Conservation (phyloP, 2,888 invertebrate genomes). For the Rotaria magnacalcarata region DNA sequence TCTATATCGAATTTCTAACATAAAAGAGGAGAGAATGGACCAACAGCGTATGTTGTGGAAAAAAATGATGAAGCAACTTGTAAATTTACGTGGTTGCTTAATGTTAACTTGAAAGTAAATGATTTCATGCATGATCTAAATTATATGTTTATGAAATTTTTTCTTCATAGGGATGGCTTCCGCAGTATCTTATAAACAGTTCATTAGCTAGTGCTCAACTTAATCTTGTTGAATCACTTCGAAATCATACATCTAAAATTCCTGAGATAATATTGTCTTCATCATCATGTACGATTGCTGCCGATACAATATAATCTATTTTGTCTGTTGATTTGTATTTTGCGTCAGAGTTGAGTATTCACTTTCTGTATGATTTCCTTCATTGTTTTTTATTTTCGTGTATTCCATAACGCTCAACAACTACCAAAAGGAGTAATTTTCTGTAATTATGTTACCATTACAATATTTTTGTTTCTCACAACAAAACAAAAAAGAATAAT, state of each 20-base stretch:
- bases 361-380: neutral
- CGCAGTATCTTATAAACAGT: slow-evolving; percentile 42
- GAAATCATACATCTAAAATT: slow-evolving; percentile 38
- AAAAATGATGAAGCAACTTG: slow-evolving; percentile 20
- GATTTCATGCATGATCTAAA: too few species aligned
- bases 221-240: slow-evolving; percentile 36
- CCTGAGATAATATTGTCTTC: neutral
- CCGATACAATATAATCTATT: neutral
- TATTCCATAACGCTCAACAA: neutral
- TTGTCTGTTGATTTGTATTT: neutral
- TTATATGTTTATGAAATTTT: neutral
- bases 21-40: slow-evolving; percentile 42
- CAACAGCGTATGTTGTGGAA: slow-evolving; percentile 39
- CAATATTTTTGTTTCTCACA: neutral
- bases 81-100: slow-evolving; percentile 42
- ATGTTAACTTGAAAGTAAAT: slow-evolving; percentile 42
- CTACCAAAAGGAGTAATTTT: neutral
- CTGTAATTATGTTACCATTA: neutral
- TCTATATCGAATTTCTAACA: neutral
- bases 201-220: slow-evolving; percentile 36
- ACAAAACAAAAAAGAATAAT: too few species aligned
- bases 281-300: neutral
- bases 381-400: neutral
- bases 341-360: too few species aligned
- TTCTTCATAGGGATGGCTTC: slow-evolving; percentile 38